phyloP scores from a whole-genome alignment of 2,113 vertebrate species.

The Drymodes brunneopygia region DNA sequence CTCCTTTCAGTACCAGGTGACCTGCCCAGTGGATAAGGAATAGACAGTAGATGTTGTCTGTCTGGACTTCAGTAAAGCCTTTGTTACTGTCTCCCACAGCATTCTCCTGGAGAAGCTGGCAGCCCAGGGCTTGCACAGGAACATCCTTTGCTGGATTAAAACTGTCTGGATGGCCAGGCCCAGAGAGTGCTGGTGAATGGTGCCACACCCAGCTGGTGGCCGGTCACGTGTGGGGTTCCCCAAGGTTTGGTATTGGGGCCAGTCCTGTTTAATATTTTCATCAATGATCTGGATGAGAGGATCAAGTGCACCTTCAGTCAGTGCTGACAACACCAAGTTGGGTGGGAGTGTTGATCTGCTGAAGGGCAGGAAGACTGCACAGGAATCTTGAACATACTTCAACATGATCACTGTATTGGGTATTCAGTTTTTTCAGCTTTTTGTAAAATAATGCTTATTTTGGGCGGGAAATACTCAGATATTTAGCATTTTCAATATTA shows the following conservation, averaged over 20 bases:
- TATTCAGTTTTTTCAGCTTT: background rate
- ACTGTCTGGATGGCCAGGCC: background rate
- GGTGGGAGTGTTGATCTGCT: background rate
- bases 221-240: fast-evolving
- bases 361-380: background rate
- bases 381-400: background rate
- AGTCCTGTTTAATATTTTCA: background rate
- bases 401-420: background rate
- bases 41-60: background rate
- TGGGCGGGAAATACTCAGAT: background rate
- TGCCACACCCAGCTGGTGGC: background rate
- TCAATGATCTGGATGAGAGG: fast-evolving
- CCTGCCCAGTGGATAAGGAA: background rate
- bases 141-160: background rate
- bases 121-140: background rate
- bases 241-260: background rate
- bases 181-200: background rate
- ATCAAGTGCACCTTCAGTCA: background rate
- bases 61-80: background rate
- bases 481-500: background rate
- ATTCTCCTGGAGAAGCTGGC: background rate
- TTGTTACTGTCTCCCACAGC: background rate
- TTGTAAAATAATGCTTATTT: background rate
- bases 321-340: background rate
- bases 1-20: background rate